These are phyloP conservation scores for Lypha dubia DNA, from an alignment of 2,888 invertebrate genomes.

Conservation along the genomic window DNA sequence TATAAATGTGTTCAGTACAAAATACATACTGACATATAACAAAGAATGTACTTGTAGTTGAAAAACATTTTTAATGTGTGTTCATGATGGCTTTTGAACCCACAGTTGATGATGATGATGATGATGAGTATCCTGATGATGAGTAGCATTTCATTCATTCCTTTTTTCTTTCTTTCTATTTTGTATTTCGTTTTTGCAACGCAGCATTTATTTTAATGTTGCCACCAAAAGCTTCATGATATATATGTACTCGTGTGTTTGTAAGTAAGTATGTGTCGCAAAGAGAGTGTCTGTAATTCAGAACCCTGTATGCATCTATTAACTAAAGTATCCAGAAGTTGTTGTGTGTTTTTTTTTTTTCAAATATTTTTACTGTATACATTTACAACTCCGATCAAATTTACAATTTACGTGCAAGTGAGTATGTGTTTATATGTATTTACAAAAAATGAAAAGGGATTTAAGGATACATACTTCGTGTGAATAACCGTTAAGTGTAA, in stretches of 20 bases:
- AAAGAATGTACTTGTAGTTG: neutral
- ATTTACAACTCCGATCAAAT: neutral
- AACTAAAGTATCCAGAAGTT: conserved; percentile 60
- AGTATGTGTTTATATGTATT: neutral
- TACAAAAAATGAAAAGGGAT: neutral
- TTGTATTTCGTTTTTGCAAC: conserved; percentile 43
- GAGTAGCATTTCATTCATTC: conserved; percentile 31
- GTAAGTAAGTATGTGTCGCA: conserved; percentile 42
- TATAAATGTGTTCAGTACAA: conserved; percentile 1
- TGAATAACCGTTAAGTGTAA: conserved; percentile 59
- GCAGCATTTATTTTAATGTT: conserved; percentile 61
- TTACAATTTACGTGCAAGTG: neutral
- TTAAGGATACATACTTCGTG: neutral
- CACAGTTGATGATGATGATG: conserved; percentile 21
- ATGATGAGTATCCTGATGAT: conserved; percentile 30
- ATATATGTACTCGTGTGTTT: too few species aligned
- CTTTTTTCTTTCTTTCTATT: conserved; percentile 13
- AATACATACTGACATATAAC: neutral
- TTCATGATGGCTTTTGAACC: conserved; percentile 40
- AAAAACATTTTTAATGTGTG: conserved; percentile 26
- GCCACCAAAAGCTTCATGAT: conserved; percentile 32
- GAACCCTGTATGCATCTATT: conserved; percentile 51
- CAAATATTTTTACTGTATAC: conserved; percentile 1
- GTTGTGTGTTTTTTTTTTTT: conserved; percentile 9
- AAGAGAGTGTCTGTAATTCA: conserved; percentile 10